phyloP scores from a whole-genome alignment of 2,113 vertebrate species.

The Halichoeres trimaculatus region DNA sequence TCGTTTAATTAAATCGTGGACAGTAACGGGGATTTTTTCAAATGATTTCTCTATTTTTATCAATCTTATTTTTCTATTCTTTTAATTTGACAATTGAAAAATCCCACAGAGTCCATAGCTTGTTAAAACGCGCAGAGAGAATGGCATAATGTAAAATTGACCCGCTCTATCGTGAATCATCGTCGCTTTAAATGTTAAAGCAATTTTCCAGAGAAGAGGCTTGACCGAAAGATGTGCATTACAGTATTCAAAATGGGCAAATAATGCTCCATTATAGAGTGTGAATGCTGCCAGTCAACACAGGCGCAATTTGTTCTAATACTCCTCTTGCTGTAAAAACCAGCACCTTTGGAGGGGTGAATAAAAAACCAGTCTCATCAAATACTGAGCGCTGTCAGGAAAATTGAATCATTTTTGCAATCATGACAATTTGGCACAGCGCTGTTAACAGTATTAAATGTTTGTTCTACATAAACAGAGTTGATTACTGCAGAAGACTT shows the following conservation, averaged over 20 bases:
- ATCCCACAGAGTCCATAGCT: conserved; percentile 86
- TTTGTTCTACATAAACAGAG: conserved; percentile 97
- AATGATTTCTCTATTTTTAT: not conserved
- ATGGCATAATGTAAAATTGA: conserved; percentile 95
- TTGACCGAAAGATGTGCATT: conserved; percentile 94
- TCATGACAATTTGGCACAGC: conserved; percentile 97
- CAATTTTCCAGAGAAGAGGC: conserved; percentile 98
- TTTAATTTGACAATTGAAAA: conserved; percentile 88
- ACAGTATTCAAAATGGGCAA: conserved; percentile 98
- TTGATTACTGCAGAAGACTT: conserved; percentile 87
- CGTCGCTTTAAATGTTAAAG: conserved; percentile 99
- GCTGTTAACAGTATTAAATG: conserved; percentile 98
- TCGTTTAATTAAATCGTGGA: conserved; percentile 44
- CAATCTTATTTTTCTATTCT: conserved; percentile 41
- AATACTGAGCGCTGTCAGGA: conserved; percentile 91
- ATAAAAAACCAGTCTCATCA: conserved; percentile 98
- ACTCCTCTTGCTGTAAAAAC: conserved; percentile 91
- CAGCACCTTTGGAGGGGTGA: conserved; percentile 95
- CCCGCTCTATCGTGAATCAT: conserved; percentile 93
- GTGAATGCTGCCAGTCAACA: conserved; percentile 98
- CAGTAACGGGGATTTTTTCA: conserved; percentile 29
- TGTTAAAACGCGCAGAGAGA: conserved; percentile 96
- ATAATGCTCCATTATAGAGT: conserved; percentile 99
- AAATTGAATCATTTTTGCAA: conserved; percentile 98
- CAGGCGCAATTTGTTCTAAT: conserved; percentile 97